Percentiles rank a stretch among this genome's conserved stretches.
phyloP scores from a whole-genome alignment of 2,797 vertebrate species.

The Phrynocephalus forsythii region DNA sequence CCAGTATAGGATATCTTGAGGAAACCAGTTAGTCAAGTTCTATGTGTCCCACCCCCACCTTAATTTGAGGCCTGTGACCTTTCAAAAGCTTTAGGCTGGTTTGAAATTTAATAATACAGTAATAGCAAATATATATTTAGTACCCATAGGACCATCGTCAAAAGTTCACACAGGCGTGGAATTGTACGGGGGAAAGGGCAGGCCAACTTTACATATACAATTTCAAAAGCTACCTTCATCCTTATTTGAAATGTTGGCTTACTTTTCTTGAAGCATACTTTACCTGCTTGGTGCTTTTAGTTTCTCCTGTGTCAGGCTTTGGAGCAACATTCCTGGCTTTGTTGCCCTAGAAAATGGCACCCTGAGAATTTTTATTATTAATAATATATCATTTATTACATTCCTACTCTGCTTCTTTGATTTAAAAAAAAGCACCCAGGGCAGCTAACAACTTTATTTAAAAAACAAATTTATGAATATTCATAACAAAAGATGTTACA shows the following conservation, averaged over 20 bases:
- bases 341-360: neutral
- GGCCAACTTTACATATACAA: conserved; percentile 22
- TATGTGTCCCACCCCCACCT: neutral
- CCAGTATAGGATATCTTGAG: neutral
- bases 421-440: no score
- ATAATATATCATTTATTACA: no score
- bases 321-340: neutral
- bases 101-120: conserved; percentile 62
- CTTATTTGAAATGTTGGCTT: neutral
- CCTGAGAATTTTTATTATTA: neutral
- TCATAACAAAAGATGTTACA: no score
- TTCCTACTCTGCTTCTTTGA: no score
- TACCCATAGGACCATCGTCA: conserved; percentile 54
- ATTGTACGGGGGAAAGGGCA: conserved; percentile 46
- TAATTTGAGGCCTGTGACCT: conserved; percentile 63
- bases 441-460: no score
- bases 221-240: conserved; percentile 27
- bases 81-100: conserved; percentile 55
- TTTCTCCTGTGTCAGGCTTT: neutral
- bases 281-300: neutral
- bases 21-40: neutral
- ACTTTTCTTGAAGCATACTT: neutral
- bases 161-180: conserved; percentile 67
- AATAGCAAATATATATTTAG: conserved; percentile 64
- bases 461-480: no score